These are phyloP conservation scores for Sebastes oblongus DNA, from an alignment of 2,797 vertebrate species.

Conservation along the genomic window DNA sequence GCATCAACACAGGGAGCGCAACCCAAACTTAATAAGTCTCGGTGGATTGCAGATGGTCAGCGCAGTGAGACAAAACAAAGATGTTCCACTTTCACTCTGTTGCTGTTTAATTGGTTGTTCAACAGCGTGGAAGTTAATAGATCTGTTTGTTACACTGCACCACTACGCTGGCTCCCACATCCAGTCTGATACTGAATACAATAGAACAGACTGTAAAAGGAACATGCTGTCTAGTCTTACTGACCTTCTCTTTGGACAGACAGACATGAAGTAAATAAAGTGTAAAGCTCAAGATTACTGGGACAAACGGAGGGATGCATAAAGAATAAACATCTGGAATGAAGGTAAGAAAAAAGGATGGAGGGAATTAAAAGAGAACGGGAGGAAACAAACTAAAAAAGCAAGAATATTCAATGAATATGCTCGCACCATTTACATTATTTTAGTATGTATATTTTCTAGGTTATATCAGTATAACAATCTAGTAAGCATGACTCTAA, in stretches of 20 bases:
- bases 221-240: background rate
- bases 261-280: background rate
- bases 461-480: background rate
- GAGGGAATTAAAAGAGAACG: background rate
- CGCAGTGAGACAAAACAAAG: constrained; percentile 31
- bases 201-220: background rate
- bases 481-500: background rate
- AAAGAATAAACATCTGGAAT: background rate
- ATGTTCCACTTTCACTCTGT: constrained; percentile 30
- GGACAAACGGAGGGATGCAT: background rate
- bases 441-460: too few relatives aligned
- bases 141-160: background rate
- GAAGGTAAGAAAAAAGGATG: background rate
- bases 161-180: background rate
- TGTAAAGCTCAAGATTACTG: background rate
- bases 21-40: constrained; percentile 3
- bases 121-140: constrained; percentile 9
- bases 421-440: background rate
- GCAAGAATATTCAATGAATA: background rate
- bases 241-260: background rate
- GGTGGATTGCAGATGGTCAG: constrained; percentile 28
- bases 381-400: background rate
- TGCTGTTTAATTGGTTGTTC: constrained; percentile 19
- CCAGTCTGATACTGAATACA: background rate
- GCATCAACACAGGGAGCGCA: background rate